Percentiles rank a stretch among this genome's conserved stretches.
Evolutionary conservation across 2,797 vertebrate genomes (phyloP).

Genomic region (Manis crassicaudata): DNA sequence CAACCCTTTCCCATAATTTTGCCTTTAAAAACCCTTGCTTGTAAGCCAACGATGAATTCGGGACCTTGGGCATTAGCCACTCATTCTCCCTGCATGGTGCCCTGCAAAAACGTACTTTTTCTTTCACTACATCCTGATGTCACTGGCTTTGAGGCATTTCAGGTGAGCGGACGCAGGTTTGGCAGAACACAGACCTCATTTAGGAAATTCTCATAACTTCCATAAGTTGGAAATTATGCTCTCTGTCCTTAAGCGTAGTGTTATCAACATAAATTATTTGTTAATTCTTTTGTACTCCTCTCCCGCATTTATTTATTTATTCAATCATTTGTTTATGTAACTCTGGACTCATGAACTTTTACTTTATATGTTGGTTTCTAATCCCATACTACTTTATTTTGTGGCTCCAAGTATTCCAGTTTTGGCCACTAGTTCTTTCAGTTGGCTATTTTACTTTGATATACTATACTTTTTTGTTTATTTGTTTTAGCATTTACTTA

Average conservation of each 20-base stretch:
- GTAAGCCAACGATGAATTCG: too few relatives aligned
- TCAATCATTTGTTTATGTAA: background rate
- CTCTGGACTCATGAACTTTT: background rate
- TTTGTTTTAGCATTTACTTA: conserved; percentile 9
- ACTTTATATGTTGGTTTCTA: conserved; percentile 13
- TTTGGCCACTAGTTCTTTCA: background rate
- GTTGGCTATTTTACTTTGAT: background rate
- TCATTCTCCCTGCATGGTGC: too few relatives aligned
- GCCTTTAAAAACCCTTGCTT: too few relatives aligned
- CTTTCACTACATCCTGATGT: too few relatives aligned
- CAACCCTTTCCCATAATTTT: too few relatives aligned
- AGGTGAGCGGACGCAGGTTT: too few relatives aligned
- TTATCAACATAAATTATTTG: background rate
- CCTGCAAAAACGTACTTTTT: too few relatives aligned
- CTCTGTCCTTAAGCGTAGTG: background rate
- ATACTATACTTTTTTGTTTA: background rate
- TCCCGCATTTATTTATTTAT: background rate
- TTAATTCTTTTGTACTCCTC: background rate
- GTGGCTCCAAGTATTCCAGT: background rate
- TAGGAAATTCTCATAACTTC: background rate
- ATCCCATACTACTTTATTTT: background rate
- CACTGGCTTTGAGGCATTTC: too few relatives aligned
- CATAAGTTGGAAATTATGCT: background rate
- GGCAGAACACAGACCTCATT: background rate
- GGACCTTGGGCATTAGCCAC: too few relatives aligned